A percentile compares a stretch with the other conserved stretches of the same genome.
Evolutionary conservation across 2,888 invertebrate species (phyloP).

Genomic region (Drosophila macrospina): DNA sequence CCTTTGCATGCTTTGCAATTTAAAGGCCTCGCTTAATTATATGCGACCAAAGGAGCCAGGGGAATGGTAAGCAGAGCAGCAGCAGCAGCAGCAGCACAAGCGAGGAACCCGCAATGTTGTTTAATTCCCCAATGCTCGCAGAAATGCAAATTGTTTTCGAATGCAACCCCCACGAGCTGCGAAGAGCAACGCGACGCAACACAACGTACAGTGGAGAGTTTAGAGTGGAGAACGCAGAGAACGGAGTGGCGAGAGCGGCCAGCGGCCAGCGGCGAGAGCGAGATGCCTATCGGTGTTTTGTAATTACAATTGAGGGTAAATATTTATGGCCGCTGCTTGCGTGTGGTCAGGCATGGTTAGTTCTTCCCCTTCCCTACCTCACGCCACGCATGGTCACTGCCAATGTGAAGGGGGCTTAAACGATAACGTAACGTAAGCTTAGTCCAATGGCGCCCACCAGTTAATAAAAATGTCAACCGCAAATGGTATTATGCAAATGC

Average conservation of each 20-base stretch:
- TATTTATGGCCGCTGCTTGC: conserved; percentile 72
- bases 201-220: background rate
- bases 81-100: conserved; percentile 21
- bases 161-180: conserved; percentile 59
- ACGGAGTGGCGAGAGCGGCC: conserved; percentile 18
- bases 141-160: conserved; percentile 74
- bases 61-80: background rate
- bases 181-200: conserved; percentile 9
- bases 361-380: conserved; percentile 13
- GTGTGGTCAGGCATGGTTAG: conserved; percentile 75
- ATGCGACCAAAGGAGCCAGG: conserved; percentile 54
- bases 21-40: conserved; percentile 79
- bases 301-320: conserved; percentile 79
- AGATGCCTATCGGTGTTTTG: conserved; percentile 81
- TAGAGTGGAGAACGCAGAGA: conserved; percentile 36
- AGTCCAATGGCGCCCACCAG: conserved; percentile 56
- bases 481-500: conserved; percentile 72
- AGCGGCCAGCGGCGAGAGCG: conserved; percentile 49
- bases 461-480: conserved; percentile 75
- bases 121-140: conserved; percentile 72
- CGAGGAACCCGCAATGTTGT: conserved; percentile 41
- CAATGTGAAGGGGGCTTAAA: conserved; percentile 10
- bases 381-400: background rate
- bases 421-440: conserved; percentile 38
- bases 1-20: conserved; percentile 73